Evolutionary conservation across 2,113 vertebrate species (phyloP).

Genomic region (Spilogale gracilis): DNA sequence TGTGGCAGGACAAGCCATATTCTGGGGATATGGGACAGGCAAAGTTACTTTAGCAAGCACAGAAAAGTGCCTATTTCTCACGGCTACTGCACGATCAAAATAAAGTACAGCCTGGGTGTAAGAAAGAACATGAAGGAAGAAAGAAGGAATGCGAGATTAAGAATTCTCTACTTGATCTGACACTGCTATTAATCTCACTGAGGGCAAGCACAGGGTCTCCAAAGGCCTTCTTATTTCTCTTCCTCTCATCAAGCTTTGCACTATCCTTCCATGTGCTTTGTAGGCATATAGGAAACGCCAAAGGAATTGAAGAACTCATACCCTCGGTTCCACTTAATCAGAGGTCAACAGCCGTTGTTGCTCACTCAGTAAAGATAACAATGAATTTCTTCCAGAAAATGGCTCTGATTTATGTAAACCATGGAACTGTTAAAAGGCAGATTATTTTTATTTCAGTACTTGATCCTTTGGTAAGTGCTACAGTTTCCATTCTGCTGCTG

Average conservation of each 20-base stretch:
- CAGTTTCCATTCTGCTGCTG: slow-evolving; percentile 65
- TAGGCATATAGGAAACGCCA: background rate
- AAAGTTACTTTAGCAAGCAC: background rate
- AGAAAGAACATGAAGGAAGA: background rate
- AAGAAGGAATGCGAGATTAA: background rate
- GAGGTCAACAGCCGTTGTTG: slow-evolving; percentile 9
- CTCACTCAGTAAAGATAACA: slow-evolving; percentile 56
- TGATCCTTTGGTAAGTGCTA: slow-evolving; percentile 65
- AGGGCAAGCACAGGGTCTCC: background rate
- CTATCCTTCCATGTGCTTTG: background rate
- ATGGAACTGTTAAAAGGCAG: slow-evolving; percentile 40
- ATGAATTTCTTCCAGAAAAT: slow-evolving; percentile 63
- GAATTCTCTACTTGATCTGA: background rate
- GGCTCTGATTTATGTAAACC: slow-evolving; percentile 65
- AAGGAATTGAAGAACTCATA: background rate
- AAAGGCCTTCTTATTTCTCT: accelerated
- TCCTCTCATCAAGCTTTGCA: background rate
- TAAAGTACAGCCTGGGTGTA: background rate
- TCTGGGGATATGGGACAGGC: background rate
- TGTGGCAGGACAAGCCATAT: background rate
- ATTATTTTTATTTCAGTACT: slow-evolving; percentile 74
- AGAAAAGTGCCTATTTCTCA: background rate
- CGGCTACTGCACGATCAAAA: background rate
- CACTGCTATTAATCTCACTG: background rate
- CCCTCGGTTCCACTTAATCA: background rate